These are phyloP conservation scores for Holcopasites calliopsidis DNA, from an alignment of 1,140 invertebrate genomes.

Conservation along the genomic window DNA sequence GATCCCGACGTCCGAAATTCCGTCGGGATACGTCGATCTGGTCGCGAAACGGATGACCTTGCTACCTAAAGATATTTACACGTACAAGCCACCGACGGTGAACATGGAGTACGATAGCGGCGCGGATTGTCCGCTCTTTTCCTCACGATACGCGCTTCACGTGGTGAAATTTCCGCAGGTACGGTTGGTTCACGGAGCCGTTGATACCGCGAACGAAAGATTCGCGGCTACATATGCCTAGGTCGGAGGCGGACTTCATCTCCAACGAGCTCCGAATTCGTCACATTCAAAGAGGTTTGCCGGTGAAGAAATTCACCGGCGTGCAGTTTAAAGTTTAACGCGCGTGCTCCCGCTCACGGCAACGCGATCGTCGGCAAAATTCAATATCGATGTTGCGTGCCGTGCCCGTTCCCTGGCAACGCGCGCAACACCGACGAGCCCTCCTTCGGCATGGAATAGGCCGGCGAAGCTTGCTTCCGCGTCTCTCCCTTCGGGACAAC, in stretches of 20 bases:
- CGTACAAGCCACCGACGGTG: slow-evolving; percentile 62
- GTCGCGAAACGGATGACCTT: slow-evolving; percentile 54
- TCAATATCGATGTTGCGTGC: slow-evolving; percentile 60
- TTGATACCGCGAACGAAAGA: slow-evolving; percentile 63
- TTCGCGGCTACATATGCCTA: slow-evolving; percentile 66
- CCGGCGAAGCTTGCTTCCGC: background rate
- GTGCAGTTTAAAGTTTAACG: slow-evolving; percentile 61
- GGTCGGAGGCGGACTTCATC: slow-evolving; percentile 64
- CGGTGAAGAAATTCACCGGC: slow-evolving; percentile 63
- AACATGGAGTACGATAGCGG: slow-evolving; percentile 74
- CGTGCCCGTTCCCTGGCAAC: slow-evolving; percentile 63
- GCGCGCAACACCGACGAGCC: background rate
- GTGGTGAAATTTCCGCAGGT: slow-evolving; percentile 60
- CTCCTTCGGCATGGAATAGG: slow-evolving; percentile 16
- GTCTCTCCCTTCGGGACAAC: background rate
- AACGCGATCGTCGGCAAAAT: slow-evolving; percentile 10
- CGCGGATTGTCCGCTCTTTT: no score
- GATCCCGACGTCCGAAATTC: slow-evolving; percentile 39
- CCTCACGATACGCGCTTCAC: no score
- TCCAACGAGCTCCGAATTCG: slow-evolving; percentile 66
- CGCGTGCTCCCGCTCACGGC: background rate
- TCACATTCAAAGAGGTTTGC: slow-evolving; percentile 54
- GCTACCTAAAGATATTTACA: slow-evolving; percentile 65
- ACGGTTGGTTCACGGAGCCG: slow-evolving; percentile 69
- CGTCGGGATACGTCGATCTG: slow-evolving; percentile 64